phyloP scores from a whole-genome alignment of 2,113 vertebrate species.

The Dasyornis broadbenti region DNA sequence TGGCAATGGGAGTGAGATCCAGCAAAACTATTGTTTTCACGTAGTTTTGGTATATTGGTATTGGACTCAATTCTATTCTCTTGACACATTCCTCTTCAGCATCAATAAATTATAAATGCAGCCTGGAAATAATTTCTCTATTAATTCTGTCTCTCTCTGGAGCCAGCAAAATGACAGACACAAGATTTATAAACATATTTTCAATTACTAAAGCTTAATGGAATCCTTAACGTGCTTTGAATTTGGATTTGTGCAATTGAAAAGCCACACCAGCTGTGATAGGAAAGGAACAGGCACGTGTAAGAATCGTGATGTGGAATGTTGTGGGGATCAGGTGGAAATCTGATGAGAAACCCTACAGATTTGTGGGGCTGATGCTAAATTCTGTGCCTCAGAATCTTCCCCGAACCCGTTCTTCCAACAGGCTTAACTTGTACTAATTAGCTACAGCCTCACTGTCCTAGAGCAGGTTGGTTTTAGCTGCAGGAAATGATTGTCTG shows the following conservation, averaged over 20 bases:
- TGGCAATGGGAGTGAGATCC: not conserved
- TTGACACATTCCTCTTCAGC: not conserved
- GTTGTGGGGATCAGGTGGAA: not conserved
- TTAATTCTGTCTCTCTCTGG: not conserved
- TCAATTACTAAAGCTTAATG: not conserved
- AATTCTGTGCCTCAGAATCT: too few relatives aligned
- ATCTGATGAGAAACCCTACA: not conserved
- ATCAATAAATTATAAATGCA: not conserved
- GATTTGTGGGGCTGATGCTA: too few relatives aligned
- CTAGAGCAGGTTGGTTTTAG: not conserved
- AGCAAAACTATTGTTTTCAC: not conserved
- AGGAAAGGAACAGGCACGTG: rapidly evolving
- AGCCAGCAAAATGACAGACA: not conserved
- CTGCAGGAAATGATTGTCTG: not conserved
- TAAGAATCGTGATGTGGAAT: rapidly evolving
- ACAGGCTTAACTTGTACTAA: not conserved
- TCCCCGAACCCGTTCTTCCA: not conserved
- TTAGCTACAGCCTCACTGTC: rapidly evolving
- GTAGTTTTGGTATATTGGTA: not conserved
- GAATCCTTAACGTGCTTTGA: not conserved
- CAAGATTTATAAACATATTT: not conserved
- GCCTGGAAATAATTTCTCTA: not conserved
- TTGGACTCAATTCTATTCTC: not conserved
- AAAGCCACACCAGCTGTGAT: not conserved
- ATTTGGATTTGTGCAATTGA: not conserved